phyloP scores from a whole-genome alignment of 2,113 vertebrate genomes.

The Galemys pyrenaicus region DNA sequence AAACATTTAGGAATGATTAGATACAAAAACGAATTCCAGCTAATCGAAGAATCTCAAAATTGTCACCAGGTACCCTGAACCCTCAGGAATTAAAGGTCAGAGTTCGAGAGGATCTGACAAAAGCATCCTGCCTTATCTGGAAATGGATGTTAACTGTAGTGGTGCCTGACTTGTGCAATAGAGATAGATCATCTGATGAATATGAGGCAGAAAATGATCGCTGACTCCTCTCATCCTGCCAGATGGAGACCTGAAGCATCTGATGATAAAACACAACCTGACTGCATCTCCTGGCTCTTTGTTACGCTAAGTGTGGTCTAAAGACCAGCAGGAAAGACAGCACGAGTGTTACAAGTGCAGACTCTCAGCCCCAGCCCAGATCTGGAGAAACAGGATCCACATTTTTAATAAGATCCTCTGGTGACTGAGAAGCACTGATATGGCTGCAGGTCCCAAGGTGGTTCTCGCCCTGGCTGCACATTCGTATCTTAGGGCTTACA shows the following conservation, averaged over 20 bases:
- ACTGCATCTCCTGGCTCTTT: background rate
- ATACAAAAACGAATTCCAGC: slow-evolving; percentile 33
- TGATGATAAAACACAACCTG: background rate
- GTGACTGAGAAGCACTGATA: background rate
- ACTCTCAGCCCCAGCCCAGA: background rate
- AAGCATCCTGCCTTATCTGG: background rate
- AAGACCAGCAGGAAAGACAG: background rate
- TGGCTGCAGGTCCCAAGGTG: background rate
- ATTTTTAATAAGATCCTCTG: background rate
- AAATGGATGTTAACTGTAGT: background rate
- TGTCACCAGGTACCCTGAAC: background rate
- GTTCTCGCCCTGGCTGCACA: background rate
- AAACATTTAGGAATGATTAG: slow-evolving; percentile 1
- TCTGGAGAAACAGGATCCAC: background rate
- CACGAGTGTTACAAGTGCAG: background rate
- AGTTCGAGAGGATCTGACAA: background rate
- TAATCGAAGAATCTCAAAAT: slow-evolving; percentile 47
- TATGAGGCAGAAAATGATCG: background rate
- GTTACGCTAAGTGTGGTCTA: background rate
- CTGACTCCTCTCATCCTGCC: background rate
- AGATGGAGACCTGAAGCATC: background rate
- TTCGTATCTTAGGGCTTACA: background rate
- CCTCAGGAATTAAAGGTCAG: background rate
- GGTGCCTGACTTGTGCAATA: background rate
- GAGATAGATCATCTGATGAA: background rate